Evolutionary conservation across 2,797 vertebrate species (phyloP), one percentile per base, ranked within the genome.

Genomic region (Glossophaga mutica): DNA sequence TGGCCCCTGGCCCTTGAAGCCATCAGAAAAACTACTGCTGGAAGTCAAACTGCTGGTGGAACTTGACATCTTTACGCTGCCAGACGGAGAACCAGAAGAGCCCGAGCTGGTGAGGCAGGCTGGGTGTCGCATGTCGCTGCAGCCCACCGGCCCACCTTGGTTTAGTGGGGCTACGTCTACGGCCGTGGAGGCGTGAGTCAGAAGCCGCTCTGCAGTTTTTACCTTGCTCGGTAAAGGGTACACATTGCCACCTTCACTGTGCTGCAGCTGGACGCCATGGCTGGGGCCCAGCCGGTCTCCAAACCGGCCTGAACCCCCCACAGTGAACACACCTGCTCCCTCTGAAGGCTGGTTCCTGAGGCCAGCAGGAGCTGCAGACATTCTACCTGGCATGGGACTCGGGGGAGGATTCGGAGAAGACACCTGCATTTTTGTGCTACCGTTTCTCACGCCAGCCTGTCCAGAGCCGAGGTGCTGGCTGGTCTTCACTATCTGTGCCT

Each of bases 401-500:
- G 98, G 99, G 9, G 99, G 99, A 32, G 98, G 99, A 15, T 99
- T 99, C 96, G 99, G 99, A 76, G 98, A 98, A 14, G 98, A 77
- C 0, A 59, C 29, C 2, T 98, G 98, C 50, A 98, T 93, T 97
- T 99, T 99, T 65, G 97, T 87, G n/a, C 93, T 90, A 12, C 97
- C 77, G 6, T 50, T 48, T 62, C 99, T 99, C 8, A 98, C 55
- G 8, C 95, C 98, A 0, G 97, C 89, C 93, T 99, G 99, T 90
- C 98, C 94, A 6, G 99, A 99, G 90, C 98, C 99, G 98, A 99
- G 98, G 57, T 99, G 99, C 96, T 99, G 99, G 96, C 98, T 99
- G 70, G 99, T 99, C 98, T 99, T 99, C 59, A 99, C 99, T 2
- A 99, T 99, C 98, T 99, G 99, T 12, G 99, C 99, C 97, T 99